Percentiles rank a stretch among this genome's conserved stretches.
Evolutionary conservation across 2,888 invertebrate genomes (phyloP).

Genomic region (Tanytarsus gracilentus): DNA sequence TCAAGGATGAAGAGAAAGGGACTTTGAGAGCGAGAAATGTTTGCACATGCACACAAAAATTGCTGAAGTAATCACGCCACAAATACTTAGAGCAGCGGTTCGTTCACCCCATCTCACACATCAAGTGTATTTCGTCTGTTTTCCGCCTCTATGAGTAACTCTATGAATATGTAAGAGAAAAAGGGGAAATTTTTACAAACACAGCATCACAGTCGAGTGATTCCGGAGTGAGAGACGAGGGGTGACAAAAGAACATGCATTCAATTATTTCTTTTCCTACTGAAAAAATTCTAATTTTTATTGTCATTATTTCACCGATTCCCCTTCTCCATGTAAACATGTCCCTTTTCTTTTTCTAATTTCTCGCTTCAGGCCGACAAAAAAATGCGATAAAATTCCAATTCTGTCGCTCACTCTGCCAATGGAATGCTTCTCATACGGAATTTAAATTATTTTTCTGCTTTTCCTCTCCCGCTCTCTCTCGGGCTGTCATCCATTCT

Average conservation of each 20-base stretch:
- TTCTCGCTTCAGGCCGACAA: not conserved
- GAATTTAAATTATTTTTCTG: slow-evolving; percentile 23
- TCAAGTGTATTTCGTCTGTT: slow-evolving; percentile 4
- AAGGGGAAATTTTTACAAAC: too few species aligned
- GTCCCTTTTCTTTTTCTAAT: not conserved
- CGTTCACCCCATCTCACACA: slow-evolving; percentile 5
- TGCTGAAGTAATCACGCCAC: not conserved
- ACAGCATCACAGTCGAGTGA: too few species aligned
- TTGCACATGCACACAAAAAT: too few species aligned
- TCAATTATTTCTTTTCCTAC: not conserved
- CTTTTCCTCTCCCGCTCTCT: not conserved
- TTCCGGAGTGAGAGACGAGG: slow-evolving; percentile 1
- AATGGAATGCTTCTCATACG: not conserved
- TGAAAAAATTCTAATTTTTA: slow-evolving; percentile 20
- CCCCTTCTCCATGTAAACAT: too few species aligned
- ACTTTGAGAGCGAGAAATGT: too few species aligned
- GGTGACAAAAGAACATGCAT: slow-evolving; percentile 12
- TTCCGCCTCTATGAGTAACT: slow-evolving; percentile 2
- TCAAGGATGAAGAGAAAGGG: too few species aligned
- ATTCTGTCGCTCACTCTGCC: not conserved
- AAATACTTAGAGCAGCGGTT: not conserved
- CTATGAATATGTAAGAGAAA: slow-evolving; percentile 10
- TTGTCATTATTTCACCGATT: not conserved
- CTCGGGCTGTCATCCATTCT: not conserved
- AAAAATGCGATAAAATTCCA: not conserved